Conservation (phyloP, 2,888 invertebrate genomes). For the Andrena fulva region DNA sequence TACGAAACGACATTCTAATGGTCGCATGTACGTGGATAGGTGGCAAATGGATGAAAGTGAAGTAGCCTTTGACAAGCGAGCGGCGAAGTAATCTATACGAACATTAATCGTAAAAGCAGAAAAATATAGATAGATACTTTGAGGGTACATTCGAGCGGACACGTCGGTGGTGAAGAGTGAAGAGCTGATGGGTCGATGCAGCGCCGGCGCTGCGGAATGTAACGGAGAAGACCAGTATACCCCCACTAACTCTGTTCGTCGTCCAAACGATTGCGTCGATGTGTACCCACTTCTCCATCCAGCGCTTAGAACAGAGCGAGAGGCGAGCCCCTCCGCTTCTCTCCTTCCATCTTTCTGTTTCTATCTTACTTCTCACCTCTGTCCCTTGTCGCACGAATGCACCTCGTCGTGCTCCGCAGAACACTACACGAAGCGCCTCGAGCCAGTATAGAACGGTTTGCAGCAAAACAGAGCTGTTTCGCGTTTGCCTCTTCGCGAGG, state of each 20-base stretch:
- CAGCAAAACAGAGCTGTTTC: constrained; percentile 43
- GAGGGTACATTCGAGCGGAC: constrained; percentile 13
- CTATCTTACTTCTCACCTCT: constrained; percentile 60
- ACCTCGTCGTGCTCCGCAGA: constrained; percentile 70
- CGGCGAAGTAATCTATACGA: constrained; percentile 10
- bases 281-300: constrained; percentile 54
- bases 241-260: constrained; percentile 58
- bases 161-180: constrained; percentile 38
- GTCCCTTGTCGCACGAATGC: constrained; percentile 68
- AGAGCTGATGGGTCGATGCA: constrained; percentile 78
- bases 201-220: constrained; percentile 77
- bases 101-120: constrained; percentile 16
- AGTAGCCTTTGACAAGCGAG: constrained; percentile 4
- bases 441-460: constrained; percentile 73
- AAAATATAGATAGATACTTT: constrained; percentile 29
- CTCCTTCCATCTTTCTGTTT: constrained; percentile 47
- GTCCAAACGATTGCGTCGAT: constrained; percentile 69
- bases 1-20: not conserved
- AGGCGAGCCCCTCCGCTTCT: constrained; percentile 45
- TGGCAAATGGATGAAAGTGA: constrained; percentile 24
- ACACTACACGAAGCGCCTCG: constrained; percentile 76
- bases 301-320: constrained; percentile 43
- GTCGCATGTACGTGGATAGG: not conserved
- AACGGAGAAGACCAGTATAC: constrained; percentile 58
- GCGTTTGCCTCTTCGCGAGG: constrained; percentile 59